Conservation (phyloP, 2,797 vertebrate species). For the Syndactyla subalaris region DNA sequence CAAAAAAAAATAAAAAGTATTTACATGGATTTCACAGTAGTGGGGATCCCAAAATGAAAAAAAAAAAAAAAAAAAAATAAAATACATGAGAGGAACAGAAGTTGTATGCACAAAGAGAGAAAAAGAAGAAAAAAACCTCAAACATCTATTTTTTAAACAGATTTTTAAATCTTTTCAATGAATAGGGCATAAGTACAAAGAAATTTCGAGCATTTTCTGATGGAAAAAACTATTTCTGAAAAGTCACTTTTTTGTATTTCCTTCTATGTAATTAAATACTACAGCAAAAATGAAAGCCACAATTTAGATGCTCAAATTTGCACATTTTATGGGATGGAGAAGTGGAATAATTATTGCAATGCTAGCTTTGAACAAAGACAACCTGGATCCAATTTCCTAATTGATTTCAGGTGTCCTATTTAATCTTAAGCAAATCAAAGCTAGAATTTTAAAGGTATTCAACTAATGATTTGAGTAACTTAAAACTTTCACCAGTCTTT, state of each 20-base stretch:
- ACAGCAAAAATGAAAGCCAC: background rate
- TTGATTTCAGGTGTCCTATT: background rate
- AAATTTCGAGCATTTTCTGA: background rate
- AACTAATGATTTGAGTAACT: background rate
- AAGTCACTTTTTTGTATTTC: background rate
- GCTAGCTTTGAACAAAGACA: background rate
- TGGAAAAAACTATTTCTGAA: background rate
- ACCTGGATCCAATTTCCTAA: background rate
- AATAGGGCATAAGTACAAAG: background rate
- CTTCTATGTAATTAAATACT: background rate
- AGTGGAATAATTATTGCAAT: background rate
- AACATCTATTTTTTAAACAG: background rate
- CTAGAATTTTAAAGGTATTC: background rate
- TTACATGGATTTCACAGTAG: background rate
- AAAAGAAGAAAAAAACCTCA: background rate
- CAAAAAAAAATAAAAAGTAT: background rate
- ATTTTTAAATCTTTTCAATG: background rate
- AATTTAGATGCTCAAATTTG: background rate
- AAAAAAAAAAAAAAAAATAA: background rate
- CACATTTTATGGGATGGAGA: background rate
- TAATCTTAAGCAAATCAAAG: conserved; percentile 26
- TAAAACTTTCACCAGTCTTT: background rate
- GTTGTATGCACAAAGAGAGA: background rate
- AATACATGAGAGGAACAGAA: background rate
- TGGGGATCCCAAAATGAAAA: background rate